These are phyloP conservation scores for Sus cebifrons DNA, from an alignment of 2,797 vertebrate species.

Conservation along the genomic window DNA sequence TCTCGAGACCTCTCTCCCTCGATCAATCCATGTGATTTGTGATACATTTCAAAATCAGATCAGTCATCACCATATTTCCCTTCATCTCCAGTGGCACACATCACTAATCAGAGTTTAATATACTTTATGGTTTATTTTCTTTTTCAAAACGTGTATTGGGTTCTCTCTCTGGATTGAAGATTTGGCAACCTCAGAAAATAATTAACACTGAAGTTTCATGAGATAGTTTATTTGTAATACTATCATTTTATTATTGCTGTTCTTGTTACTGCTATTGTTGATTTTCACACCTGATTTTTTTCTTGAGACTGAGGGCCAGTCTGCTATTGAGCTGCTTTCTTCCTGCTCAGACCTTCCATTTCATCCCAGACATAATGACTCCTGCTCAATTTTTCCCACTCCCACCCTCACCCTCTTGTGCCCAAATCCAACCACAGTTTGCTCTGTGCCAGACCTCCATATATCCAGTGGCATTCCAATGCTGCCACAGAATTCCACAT, in stretches of 20 bases:
- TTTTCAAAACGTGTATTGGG: conserved; percentile 12
- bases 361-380: conserved; percentile 81
- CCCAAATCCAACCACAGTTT: conserved; percentile 80
- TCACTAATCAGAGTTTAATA: neutral
- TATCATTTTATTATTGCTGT: neutral
- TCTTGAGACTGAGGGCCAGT: conserved; percentile 41
- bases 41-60: neutral
- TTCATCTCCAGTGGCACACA: neutral
- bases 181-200: conserved; percentile 36
- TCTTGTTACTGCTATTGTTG: neutral
- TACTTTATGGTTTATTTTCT: neutral
- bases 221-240: neutral
- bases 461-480: conserved; percentile 78
- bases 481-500: conserved; percentile 78
- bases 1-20: neutral
- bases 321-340: conserved; percentile 23
- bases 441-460: conserved; percentile 82
- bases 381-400: conserved; percentile 79
- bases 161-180: neutral
- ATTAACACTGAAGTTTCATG: neutral
- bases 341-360: conserved; percentile 73
- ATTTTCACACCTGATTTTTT: conserved; percentile 53
- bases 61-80: neutral
- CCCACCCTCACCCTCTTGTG: conserved; percentile 77
- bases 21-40: neutral